phyloP scores from a whole-genome alignment of 2,888 invertebrate species.

The Eucriotettix oculatus region DNA sequence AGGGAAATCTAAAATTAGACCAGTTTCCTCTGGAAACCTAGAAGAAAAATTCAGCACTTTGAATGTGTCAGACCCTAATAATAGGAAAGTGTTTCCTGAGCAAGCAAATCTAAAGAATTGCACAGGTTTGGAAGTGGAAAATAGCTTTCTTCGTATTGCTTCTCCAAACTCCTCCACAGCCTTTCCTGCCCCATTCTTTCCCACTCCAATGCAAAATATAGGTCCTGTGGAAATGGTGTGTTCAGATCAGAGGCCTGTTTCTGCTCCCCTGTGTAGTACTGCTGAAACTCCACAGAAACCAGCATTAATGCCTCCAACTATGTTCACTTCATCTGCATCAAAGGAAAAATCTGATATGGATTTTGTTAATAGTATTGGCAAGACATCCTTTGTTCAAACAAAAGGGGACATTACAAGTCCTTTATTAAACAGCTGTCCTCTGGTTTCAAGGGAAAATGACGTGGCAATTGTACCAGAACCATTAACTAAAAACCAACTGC shows the following conservation, averaged over 20 bases:
- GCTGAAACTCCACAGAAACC: conserved; percentile 26
- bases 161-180: conserved; percentile 27
- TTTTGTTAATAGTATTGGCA: background rate
- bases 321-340: conserved; percentile 51
- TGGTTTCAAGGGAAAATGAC: background rate
- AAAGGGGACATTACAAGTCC: conserved; percentile 1
- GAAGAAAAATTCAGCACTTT: background rate
- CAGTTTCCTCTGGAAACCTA: conserved; percentile 1
- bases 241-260: conserved; percentile 11
- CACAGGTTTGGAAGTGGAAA: background rate
- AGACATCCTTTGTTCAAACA: background rate
- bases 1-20: conserved; percentile 1
- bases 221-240: background rate
- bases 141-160: conserved; percentile 33
- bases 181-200: conserved; percentile 2
- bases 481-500: conserved; percentile 71
- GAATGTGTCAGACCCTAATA: background rate
- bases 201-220: background rate
- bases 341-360: conserved; percentile 19
- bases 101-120: background rate
- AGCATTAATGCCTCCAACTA: conserved; percentile 69
- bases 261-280: conserved; percentile 12
- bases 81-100: background rate
- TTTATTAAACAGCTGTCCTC: background rate
- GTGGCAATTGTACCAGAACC: conserved; percentile 38